Conservation (phyloP, 1,140 invertebrate species). For the Pseudomyrmex sp. region DNA sequence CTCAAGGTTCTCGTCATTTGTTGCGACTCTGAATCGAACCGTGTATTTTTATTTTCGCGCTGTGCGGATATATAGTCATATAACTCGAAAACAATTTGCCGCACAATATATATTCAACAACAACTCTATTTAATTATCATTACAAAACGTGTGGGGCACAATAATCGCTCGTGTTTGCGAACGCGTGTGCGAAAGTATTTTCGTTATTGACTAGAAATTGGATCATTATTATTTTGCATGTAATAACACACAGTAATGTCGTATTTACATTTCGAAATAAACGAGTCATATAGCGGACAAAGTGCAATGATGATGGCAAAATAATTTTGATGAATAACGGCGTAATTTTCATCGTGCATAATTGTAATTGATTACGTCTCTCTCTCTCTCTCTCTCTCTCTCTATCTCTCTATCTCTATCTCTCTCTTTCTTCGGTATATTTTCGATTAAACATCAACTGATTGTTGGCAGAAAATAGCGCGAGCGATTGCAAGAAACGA, state of each 20-base stretch:
- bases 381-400: no score
- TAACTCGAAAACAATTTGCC: background rate
- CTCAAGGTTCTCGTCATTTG: background rate
- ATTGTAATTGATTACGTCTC: background rate
- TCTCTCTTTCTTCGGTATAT: background rate
- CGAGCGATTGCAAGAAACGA: background rate
- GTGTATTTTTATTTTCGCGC: no score
- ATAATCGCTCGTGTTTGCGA: background rate
- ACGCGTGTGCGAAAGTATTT: background rate
- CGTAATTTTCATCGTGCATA: background rate
- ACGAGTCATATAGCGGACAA: background rate
- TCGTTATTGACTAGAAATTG: slow-evolving; percentile 1
- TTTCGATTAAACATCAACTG: background rate
- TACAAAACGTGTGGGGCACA: background rate
- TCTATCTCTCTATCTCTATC: background rate
- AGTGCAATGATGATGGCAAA: slow-evolving; percentile 3
- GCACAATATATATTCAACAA: background rate
- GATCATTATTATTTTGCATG: slow-evolving; percentile 19
- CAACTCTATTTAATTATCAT: slow-evolving; percentile 29
- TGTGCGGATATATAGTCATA: background rate
- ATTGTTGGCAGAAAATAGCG: background rate
- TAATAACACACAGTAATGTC: background rate
- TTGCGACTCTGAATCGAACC: background rate
- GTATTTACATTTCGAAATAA: background rate
- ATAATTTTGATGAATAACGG: slow-evolving; percentile 18